Evolutionary conservation across 2,888 invertebrate genomes (phyloP).

Genomic region (Mamestra brassicae): DNA sequence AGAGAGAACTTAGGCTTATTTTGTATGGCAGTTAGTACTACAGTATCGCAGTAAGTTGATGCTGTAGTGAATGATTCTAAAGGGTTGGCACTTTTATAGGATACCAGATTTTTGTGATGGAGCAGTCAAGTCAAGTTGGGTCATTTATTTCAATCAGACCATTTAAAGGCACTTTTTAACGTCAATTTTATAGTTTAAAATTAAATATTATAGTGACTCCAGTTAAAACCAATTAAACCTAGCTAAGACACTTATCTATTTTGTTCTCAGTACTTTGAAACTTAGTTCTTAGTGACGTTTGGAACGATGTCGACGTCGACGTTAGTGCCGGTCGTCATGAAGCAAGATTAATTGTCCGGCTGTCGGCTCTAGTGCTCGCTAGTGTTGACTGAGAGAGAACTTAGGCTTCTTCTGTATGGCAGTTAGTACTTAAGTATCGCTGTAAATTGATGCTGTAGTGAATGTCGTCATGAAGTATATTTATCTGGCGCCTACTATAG

Average conservation of each 20-base stretch:
- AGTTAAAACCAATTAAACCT: slow-evolving; percentile 22
- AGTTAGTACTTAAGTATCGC: too few relatives aligned
- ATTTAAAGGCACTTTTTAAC: too few relatives aligned
- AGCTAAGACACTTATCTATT: slow-evolving; percentile 12
- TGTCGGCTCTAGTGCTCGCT: slow-evolving; percentile 1
- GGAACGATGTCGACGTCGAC: slow-evolving; percentile 17
- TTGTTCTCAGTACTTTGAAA: slow-evolving; percentile 27
- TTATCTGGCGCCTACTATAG: too few relatives aligned
- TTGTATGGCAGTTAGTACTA: not conserved
- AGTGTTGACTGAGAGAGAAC: slow-evolving; percentile 14
- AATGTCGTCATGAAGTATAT: too few relatives aligned
- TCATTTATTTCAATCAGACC: too few relatives aligned
- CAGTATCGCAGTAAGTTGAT: not conserved
- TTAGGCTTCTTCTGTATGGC: slow-evolving; percentile 11
- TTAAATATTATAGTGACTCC: too few relatives aligned
- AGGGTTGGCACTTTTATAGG: not conserved
- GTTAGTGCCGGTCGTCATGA: slow-evolving; percentile 23
- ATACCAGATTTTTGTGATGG: not conserved
- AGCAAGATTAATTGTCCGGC: slow-evolving; percentile 53
- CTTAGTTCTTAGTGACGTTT: slow-evolving; percentile 49
- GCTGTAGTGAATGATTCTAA: not conserved
- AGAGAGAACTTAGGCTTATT: slow-evolving; percentile 13
- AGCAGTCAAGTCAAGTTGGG: too few relatives aligned
- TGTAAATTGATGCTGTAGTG: not conserved
- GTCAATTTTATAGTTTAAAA: too few relatives aligned